Base-by-base conservation (phyloP, 2,888 invertebrate species). In the Melangyna quadrimaculata region DNA sequence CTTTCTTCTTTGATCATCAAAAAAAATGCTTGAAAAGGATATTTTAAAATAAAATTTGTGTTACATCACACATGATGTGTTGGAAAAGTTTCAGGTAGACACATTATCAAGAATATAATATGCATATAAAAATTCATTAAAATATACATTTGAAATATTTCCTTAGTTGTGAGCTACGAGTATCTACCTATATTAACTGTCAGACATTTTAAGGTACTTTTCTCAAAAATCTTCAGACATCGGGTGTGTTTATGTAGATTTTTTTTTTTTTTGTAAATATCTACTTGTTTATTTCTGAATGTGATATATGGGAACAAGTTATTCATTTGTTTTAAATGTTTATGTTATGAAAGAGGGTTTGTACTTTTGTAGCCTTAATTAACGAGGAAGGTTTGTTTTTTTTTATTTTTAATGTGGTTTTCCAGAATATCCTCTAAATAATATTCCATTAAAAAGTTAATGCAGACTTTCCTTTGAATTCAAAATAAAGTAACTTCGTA, bases 361-460 rank as follows among this genome's bases (percentile, higher is more conserved):
- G 63, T 69, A 70, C 74, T 10, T 55, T 61, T 24, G 63, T 69
- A 70, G 74, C 79, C 74, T 79, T 84, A 65, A 84, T 75, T 84
- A 59, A 69, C 43, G 65, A 65, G 35, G 45, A 65, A 65, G 29
- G 19, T 19, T 35, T 45, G 9, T 57, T 53, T 74, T 73, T 69
- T 35, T 59, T 72, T 55, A 6, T 51, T 53, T 22, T 45, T 45
- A 45, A 45, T 61, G 45, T 53, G 67, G 22, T 55, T 7, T 24
- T 61, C 1, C 9, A 12, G 51, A 63, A 51, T 70, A 67, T 72
- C 53, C 75, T 80, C n/a, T 80, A 69, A 84, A 80, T 75, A 80
- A 80, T 71, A 84, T 84, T 84, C 84, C 84, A 84, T 84, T 84
- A 84, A 84, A 80, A 83, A 79, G 79, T 83, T 73, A 74, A 74